Evolutionary conservation across 2,888 invertebrate species (phyloP).

Genomic region (Hirtodrosophila alboralis): DNA sequence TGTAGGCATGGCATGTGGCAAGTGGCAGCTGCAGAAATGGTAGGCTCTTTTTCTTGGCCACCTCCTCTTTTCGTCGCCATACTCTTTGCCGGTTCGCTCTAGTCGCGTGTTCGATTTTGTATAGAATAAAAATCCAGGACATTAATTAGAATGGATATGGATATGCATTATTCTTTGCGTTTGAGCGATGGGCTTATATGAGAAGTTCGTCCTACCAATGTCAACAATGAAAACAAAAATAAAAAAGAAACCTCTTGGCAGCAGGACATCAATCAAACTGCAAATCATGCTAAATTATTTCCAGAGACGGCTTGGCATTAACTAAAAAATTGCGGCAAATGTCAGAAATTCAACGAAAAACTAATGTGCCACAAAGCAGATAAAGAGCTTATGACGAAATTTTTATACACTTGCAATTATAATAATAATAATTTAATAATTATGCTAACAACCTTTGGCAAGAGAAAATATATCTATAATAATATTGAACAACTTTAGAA

Average conservation of each 20-base stretch:
- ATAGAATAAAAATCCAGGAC: slow-evolving; percentile 55
- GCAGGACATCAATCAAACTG: slow-evolving; percentile 67
- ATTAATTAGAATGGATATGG: slow-evolving; percentile 71
- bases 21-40: slow-evolving; percentile 25
- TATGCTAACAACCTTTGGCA: no score
- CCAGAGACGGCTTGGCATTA: slow-evolving; percentile 38
- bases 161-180: slow-evolving; percentile 33
- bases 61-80: slow-evolving; percentile 14
- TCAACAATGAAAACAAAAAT: slow-evolving; percentile 1
- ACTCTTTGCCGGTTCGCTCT: neutral
- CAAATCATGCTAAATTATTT: slow-evolving; percentile 65
- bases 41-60: slow-evolving; percentile 33
- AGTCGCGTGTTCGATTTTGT: slow-evolving; percentile 45
- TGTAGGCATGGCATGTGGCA: slow-evolving; percentile 26
- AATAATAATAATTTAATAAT: neutral
- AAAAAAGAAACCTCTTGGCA: slow-evolving; percentile 4
- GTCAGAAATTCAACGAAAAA: slow-evolving; percentile 14
- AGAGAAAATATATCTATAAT: no score
- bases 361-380: slow-evolving; percentile 10
- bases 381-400: neutral
- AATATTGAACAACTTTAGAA: no score
- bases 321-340: slow-evolving; percentile 7
- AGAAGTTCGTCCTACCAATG: slow-evolving; percentile 13
- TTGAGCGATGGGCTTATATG: slow-evolving; percentile 39
- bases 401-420: slow-evolving; percentile 3